Conservation (phyloP, 2,113 vertebrate species). For the Oncorhynchus gorbuscha region DNA sequence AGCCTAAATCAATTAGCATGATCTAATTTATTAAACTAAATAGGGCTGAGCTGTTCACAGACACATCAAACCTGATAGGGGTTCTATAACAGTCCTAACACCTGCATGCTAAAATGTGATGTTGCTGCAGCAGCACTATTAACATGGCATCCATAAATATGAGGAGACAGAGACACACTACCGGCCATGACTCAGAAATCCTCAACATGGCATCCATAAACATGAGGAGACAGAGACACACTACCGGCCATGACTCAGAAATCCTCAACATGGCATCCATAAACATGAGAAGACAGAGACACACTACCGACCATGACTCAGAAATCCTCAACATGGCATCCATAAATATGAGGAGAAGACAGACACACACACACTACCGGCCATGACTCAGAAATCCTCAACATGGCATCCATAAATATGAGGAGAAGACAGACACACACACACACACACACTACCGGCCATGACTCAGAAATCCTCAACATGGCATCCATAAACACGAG, state of each 20-base stretch:
- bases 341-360: slow-evolving; percentile 69
- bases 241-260: no score
- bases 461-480: no score
- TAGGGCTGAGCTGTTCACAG: slow-evolving; percentile 13
- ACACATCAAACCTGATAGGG: slow-evolving; percentile 27
- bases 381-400: slow-evolving; percentile 51
- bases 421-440: no score
- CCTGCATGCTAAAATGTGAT: slow-evolving; percentile 50
- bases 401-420: slow-evolving; percentile 2
- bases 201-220: no score
- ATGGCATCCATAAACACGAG: no score
- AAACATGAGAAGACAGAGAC: no score
- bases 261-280: no score
- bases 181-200: no score
- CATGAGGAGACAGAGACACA: no score
- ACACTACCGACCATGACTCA: no score
- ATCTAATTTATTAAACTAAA: slow-evolving; percentile 32
- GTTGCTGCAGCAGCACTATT: slow-evolving; percentile 47
- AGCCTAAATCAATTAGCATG: slow-evolving; percentile 40
- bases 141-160: slow-evolving; percentile 44
- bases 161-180: no score
- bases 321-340: slow-evolving; percentile 30
- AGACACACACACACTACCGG: slow-evolving; percentile 24
- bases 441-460: no score
- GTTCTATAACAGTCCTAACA: slow-evolving; percentile 33